A percentile compares a stretch with the other conserved stretches of the same genome.
phyloP scores from a whole-genome alignment of 2,888 invertebrate species.

The Thereva unica region DNA sequence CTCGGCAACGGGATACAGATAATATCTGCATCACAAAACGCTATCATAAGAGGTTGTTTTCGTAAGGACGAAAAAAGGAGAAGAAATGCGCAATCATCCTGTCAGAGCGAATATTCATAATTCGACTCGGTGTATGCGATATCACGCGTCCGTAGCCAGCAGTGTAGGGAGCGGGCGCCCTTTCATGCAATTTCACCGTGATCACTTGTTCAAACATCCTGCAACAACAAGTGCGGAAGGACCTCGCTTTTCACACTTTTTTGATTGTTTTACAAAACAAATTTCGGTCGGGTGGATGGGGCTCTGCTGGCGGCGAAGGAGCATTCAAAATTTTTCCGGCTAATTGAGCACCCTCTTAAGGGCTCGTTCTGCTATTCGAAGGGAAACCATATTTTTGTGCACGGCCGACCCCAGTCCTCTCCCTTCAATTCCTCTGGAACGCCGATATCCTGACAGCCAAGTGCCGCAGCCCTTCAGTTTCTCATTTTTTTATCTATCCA shows the following conservation, averaged over 20 bases:
- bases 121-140: conserved; percentile 38
- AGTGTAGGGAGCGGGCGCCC: background rate
- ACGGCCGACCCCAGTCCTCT: background rate
- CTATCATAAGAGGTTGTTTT: background rate
- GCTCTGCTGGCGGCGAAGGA: conserved; percentile 19
- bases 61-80: background rate
- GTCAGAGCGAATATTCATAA: conserved; percentile 32
- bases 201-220: conserved; percentile 27
- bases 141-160: conserved; percentile 31
- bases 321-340: conserved; percentile 49
- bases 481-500: too few species aligned
- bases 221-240: conserved; percentile 10
- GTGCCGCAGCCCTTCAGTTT: background rate
- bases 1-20: conserved; percentile 6
- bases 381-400: conserved; percentile 18
- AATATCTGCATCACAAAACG: conserved; percentile 21
- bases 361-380: conserved; percentile 38
- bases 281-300: conserved; percentile 13
- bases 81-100: conserved; percentile 18
- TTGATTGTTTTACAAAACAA: conserved; percentile 37
- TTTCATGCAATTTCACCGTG: background rate
- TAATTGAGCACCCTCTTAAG: conserved; percentile 58
- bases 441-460: background rate
- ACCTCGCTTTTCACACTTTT: conserved; percentile 39
- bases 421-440: background rate